Evolutionary conservation across 2,797 vertebrate genomes (phyloP), one percentile per base, ranked within the genome.

Genomic region (Ptychadena robeensis): DNA sequence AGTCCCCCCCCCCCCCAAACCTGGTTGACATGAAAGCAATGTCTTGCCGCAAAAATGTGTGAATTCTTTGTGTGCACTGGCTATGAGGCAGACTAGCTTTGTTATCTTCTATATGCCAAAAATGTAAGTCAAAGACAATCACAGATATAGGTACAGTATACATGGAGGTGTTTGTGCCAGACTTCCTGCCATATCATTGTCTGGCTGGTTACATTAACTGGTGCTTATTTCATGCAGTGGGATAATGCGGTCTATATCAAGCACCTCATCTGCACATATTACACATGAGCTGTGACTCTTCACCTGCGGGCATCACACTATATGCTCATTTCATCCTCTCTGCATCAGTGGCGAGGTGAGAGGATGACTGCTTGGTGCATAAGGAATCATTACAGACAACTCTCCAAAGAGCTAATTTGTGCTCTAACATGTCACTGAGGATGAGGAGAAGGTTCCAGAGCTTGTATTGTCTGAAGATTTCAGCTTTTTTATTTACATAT

Each of bases 251-350:
- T 5, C 14, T 35, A 67, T 31, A 31, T 67, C 65, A 67, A 22
- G 65, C 31, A 67, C 59, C 59, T 61, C 27, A 61, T 61, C 59
- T 61, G 59, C 59, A 61, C 59, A 28, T 61, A 61, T 61, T 61
- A 61, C 59, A 61, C 59, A 61, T 61, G 59, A 61, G 59, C 59
- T 61, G 59, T 28, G 59, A 61, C 59, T 25, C 9, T 61, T 28
- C 27, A 28, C 59, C 59, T 61, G 59, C 59, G 28, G 59, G 59
- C 59, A 28, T 61, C 59, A 61, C 59, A 61, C 59, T 61, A 61
- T 61, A 28, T 61, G 44, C 44, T 28, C 59, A 25, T 61, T 61
- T 61, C 11, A 61, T 61, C 11, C 59, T 61, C 59, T 28, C n/a
- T 11, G 27, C 25, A 61, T 27, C 11, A 61, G 10, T 61, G 59